Conservation (phyloP, 2,113 vertebrate genomes). For the Sitta europaea region DNA sequence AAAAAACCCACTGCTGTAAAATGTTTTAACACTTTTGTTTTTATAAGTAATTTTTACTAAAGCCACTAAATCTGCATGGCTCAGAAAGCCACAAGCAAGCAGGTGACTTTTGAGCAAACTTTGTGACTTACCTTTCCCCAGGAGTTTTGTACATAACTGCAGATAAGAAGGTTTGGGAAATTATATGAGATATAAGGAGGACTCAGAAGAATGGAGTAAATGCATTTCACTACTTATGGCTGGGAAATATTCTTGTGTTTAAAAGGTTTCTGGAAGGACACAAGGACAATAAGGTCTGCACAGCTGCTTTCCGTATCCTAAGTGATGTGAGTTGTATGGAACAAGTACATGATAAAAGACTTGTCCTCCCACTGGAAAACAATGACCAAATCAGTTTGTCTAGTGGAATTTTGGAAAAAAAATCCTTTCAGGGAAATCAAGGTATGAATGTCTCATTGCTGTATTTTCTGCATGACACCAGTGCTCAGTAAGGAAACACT, state of each 20-base stretch:
- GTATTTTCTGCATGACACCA: neutral
- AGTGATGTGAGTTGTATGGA: neutral
- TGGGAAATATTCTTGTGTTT: neutral
- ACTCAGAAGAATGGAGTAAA: neutral
- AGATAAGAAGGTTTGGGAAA: neutral
- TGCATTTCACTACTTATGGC: neutral
- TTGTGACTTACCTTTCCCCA: neutral
- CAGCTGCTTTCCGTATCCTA: neutral
- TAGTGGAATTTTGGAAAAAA: neutral
- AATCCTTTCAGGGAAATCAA: neutral
- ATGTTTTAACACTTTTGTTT: neutral
- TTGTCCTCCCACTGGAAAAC: neutral
- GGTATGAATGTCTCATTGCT: neutral
- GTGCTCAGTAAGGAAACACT: neutral
- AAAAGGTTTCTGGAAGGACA: neutral
- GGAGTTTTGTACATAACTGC: neutral
- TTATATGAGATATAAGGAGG: neutral
- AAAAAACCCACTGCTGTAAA: neutral
- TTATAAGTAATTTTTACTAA: neutral
- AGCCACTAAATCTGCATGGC: neutral
- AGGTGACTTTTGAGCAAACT: neutral
- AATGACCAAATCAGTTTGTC: neutral
- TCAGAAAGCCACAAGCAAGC: neutral
- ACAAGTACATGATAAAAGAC: neutral
- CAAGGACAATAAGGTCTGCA: neutral